Evolutionary conservation across 2,797 vertebrate species (phyloP).

Genomic region (Bradypodion pumilum): DNA sequence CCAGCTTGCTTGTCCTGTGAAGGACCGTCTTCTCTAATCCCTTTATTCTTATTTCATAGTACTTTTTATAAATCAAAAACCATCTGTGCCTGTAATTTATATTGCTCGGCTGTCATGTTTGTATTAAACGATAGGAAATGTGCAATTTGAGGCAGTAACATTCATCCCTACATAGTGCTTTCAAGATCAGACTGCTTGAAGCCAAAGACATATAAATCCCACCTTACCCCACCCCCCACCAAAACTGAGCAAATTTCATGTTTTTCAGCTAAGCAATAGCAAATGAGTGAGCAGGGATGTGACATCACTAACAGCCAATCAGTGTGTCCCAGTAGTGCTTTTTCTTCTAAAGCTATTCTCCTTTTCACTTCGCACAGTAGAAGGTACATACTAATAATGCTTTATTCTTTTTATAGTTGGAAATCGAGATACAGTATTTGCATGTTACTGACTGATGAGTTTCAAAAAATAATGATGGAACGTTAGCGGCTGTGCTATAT

Average conservation of each 20-base stretch:
- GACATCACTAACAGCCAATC: slow-evolving; percentile 68
- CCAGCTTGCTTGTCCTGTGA: not conserved
- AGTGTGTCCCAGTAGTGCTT: not conserved
- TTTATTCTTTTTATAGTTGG: slow-evolving; percentile 18
- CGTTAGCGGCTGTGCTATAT: not conserved
- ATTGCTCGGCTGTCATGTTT: not conserved
- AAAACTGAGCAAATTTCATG: slow-evolving; percentile 33
- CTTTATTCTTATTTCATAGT: not conserved
- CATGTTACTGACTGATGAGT: slow-evolving; percentile 24
- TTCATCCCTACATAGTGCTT: not conserved
- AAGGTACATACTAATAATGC: slow-evolving; percentile 39
- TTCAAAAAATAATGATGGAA: not conserved
- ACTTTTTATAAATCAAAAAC: not conserved
- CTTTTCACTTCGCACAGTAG: slow-evolving; percentile 21
- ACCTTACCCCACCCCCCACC: slow-evolving; percentile 25
- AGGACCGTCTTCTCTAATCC: not conserved
- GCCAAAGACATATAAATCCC: slow-evolving; percentile 10
- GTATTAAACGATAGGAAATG: slow-evolving; percentile 1
- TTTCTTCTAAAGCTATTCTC: slow-evolving; percentile 31
- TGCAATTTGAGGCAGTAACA: not conserved
- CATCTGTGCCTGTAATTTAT: not conserved
- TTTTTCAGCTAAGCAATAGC: slow-evolving; percentile 52
- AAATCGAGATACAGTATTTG: slow-evolving; percentile 28
- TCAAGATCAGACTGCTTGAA: not conserved
- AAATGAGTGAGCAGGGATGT: slow-evolving; percentile 36